Evolutionary conservation across 1,140 invertebrate species (phyloP).

Genomic region (Caenorhabditis tropicalis): DNA sequence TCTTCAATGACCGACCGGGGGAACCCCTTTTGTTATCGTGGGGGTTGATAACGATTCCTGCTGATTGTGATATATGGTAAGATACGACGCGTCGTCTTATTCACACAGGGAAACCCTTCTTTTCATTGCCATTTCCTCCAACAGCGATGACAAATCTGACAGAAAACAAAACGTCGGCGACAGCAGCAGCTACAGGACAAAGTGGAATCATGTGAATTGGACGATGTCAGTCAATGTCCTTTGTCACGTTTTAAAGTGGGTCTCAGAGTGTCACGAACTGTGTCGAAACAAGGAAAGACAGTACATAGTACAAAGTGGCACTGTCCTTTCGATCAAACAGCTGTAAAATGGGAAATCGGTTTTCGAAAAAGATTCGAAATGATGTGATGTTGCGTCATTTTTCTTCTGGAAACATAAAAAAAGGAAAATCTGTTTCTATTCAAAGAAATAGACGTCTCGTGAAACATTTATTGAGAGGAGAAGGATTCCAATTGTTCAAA

Average conservation of each 20-base stretch:
- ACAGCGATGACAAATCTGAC: constrained; percentile 27
- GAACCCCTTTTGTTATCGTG: constrained; percentile 1
- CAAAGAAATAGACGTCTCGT: not conserved
- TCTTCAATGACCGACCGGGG: not conserved
- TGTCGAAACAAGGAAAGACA: constrained; percentile 19
- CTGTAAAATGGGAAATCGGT: not conserved
- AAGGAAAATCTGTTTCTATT: not conserved
- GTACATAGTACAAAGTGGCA: not conserved
- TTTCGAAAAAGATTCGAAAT: not conserved
- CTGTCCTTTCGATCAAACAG: not conserved
- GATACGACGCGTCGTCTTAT: constrained; percentile 3
- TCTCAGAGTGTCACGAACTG: not conserved
- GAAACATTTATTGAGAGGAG: not conserved
- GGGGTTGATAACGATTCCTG: not conserved
- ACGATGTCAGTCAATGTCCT: constrained; percentile 22
- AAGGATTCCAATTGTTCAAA: not conserved
- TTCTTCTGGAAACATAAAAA: not conserved
- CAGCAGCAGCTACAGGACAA: not conserved
- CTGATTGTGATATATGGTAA: constrained; percentile 36
- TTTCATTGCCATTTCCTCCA: not conserved
- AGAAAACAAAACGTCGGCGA: not conserved
- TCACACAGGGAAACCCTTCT: constrained; percentile 32
- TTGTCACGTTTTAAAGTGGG: constrained; percentile 33
- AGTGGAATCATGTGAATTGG: constrained; percentile 35
- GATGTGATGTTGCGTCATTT: not conserved